These are phyloP conservation scores for Strigops habroptila DNA, from an alignment of 2,113 vertebrate species.

Conservation along the genomic window DNA sequence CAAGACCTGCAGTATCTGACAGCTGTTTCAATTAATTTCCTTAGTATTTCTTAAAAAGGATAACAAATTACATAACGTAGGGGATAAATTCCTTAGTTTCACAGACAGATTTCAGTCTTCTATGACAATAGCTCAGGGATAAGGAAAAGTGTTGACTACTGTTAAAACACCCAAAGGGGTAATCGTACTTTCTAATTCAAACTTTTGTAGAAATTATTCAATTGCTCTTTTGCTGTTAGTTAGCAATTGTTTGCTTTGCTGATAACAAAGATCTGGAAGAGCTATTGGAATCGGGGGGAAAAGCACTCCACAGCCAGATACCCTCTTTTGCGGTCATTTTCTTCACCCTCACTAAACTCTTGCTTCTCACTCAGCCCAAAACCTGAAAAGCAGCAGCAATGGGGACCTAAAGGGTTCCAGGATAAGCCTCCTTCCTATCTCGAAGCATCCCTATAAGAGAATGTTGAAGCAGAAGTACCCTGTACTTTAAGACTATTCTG, in stretches of 20 bases:
- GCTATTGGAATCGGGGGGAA: background rate
- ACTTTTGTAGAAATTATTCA: background rate
- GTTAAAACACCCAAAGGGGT: background rate
- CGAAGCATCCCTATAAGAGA: background rate
- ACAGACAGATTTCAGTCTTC: background rate
- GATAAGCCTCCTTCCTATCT: background rate
- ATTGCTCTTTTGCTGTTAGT: background rate
- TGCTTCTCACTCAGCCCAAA: background rate
- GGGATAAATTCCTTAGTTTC: background rate
- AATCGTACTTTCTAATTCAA: background rate
- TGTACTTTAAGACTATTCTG: background rate
- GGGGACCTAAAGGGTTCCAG: background rate
- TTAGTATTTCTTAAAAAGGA: background rate
- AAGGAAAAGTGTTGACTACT: background rate
- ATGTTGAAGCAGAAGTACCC: background rate
- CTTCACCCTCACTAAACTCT: background rate
- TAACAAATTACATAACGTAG: background rate
- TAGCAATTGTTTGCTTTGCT: background rate
- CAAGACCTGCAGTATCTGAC: background rate
- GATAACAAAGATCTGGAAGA: background rate
- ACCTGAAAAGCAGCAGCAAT: background rate
- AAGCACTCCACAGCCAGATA: background rate
- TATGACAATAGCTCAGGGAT: background rate
- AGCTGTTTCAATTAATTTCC: background rate
- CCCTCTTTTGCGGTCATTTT: background rate